Percentiles rank a stretch among this genome's conserved stretches.
Conservation (phyloP, 2,113 vertebrate species). For the Gallinago paraguaiae region DNA sequence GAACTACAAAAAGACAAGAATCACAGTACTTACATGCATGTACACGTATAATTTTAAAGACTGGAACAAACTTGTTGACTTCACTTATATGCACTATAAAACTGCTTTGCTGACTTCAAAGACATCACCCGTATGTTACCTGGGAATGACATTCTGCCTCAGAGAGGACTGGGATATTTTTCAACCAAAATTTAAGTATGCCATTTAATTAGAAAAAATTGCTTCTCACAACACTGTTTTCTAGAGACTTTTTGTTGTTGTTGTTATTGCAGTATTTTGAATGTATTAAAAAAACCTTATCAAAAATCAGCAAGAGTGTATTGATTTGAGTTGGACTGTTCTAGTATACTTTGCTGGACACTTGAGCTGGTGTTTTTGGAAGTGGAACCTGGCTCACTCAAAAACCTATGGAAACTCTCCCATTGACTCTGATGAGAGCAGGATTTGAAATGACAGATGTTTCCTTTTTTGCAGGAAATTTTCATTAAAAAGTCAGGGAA, state of each 20-base stretch:
- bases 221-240: not conserved
- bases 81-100: not conserved
- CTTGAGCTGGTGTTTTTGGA: not conserved
- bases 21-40: not conserved
- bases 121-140: not conserved
- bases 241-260: not conserved
- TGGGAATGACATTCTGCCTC: not conserved
- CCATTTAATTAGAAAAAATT: not conserved
- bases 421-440: not conserved
- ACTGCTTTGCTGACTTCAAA: conserved; percentile 34
- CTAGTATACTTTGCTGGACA: not conserved
- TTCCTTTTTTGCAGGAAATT: not conserved
- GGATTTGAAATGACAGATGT: not conserved
- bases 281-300: not conserved
- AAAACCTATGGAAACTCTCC: not conserved
- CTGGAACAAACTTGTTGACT: not conserved
- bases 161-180: not conserved
- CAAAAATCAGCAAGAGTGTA: not conserved
- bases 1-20: conserved; percentile 5
- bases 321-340: not conserved
- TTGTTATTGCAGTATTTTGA: not conserved
- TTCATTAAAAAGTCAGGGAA: not conserved
- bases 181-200: not conserved
- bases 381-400: not conserved
- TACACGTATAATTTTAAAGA: conserved; percentile 12